Base-by-base conservation (phyloP, 2,888 invertebrate species). In the Ptilodon capucinus region DNA sequence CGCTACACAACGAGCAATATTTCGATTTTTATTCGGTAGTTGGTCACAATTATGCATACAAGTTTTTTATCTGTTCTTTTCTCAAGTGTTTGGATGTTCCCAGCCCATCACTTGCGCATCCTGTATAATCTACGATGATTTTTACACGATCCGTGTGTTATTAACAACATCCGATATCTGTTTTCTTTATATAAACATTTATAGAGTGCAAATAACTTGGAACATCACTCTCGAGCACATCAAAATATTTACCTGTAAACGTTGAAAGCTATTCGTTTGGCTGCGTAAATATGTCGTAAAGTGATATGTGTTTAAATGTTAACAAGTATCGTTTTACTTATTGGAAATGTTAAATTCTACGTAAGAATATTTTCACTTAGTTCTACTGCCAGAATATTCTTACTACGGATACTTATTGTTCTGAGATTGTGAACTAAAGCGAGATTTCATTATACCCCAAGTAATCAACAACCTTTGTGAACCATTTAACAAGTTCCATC, bases 211-310 rank as follows among this genome's bases (percentile, higher is more conserved):
- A 45, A 40, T n/a, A 52, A 39, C 9, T 39, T 17, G 39, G 28
- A 21, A 38, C 19, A 16, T 46, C 38, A 28, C 36, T 30, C n/a
- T 13, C 9, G n/a, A 18, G 32, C 11, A 44, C 36, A 38, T 40
- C 48, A 44, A 45, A 59, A 59, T 58, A 55, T 59, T 58, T 58
- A 52, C 49, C 35, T 17, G 9, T 13, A 32, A 19, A 42, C 25
- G 41, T 46, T 49, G 21, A 38, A 30, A 17, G 14, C 28, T 14
- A 49, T 49, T 35, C 41, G 41, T 45, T 42, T 30, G 48, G 46
- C 45, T 16, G 30, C 6, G 32, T 48, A 46, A 46, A 57, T 40
- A 51, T 7, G 9, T 30, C 28, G 32, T 46, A 2, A 34, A 1
- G 0, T 6, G 8, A 7, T n/a, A 8, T 8, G 32, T 32, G 8